Base-by-base conservation (phyloP, 2,888 invertebrate genomes). In the Patella depressa region DNA sequence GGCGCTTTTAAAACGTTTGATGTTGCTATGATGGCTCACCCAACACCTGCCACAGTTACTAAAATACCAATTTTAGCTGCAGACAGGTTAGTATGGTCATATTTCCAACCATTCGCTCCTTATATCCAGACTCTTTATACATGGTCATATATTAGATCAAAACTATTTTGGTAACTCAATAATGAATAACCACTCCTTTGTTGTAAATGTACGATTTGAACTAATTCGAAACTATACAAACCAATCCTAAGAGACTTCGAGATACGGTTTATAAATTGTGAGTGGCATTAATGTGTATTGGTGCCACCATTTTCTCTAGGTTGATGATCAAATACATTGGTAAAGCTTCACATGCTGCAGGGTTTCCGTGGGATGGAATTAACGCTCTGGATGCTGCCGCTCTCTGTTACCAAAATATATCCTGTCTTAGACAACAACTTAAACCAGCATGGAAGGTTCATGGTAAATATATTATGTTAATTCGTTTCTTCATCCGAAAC, bases 321-420 rank as follows among this genome's bases (percentile, higher is more conserved):
- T 65, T 82, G 12, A 80, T 57, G n/a, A 78, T 86, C 15, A 80
- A 76, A 55, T 87, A 81, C 70, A 79, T 77, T 14, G 86, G 86
- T 0, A 83, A 84, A 72, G 80, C 85, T 5, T 79, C 83, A 12
- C 86, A 87, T 55, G 85, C 86, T 19, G 82, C 84, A 53, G 81
- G 82, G 1, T 83, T 81, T 29, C 86, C 86, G 2, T 90, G 89
- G 90, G 85, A 88, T 34, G 91, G 91, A 19, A 73, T 89, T 5
- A 91, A 91, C 81, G 91, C 91, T 5, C 84, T 91, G 54, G 91
- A 91, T 83, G 91, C 91, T 17, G 90, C 89, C 17, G 90, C 91
- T 9, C 77, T 86, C 70, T 88, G 88, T 72, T 91, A 91, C 74
- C 89, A 88, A 77, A 87, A 81, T 73, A 77, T 91, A 12, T 87